A percentile compares a stretch with the other conserved stretches of the same genome.
phyloP scores from a whole-genome alignment of 2,888 invertebrate genomes.

The Leucania comma region DNA sequence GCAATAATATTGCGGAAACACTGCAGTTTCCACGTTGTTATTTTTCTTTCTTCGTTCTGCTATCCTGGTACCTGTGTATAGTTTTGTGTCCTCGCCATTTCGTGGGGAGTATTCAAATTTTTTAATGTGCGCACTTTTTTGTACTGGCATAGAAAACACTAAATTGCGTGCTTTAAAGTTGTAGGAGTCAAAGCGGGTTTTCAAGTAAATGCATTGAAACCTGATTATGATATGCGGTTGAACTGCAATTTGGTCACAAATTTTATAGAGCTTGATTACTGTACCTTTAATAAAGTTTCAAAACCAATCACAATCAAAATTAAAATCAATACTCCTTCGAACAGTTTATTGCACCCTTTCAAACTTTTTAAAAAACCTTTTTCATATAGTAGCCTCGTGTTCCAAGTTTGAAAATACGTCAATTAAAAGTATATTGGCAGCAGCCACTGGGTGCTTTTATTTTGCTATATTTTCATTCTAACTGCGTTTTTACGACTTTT shows the following conservation, averaged over 20 bases:
- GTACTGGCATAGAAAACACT: no score
- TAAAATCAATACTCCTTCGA: slow-evolving; percentile 5
- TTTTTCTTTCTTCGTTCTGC: neutral
- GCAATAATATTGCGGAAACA: slow-evolving; percentile 19
- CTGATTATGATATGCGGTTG: neutral
- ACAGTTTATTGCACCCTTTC: slow-evolving; percentile 1
- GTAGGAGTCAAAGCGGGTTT: no score
- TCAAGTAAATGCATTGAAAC: no score
- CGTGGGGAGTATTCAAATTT: slow-evolving; percentile 47
- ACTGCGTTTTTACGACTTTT: slow-evolving; percentile 34
- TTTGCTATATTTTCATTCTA: slow-evolving; percentile 22
- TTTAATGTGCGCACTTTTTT: no score
- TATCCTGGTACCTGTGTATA: slow-evolving; percentile 1
- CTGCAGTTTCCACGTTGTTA: slow-evolving; percentile 16
- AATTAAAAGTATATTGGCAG: slow-evolving; percentile 57
- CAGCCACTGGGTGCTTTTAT: slow-evolving; percentile 35
- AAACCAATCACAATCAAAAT: slow-evolving; percentile 17
- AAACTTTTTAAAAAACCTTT: slow-evolving; percentile 8
- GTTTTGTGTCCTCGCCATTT: slow-evolving; percentile 25
- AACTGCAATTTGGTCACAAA: no score
- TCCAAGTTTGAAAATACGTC: slow-evolving; percentile 52
- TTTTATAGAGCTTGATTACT: neutral
- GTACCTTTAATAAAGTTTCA: neutral
- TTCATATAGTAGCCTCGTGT: slow-evolving; percentile 21
- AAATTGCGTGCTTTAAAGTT: no score